phyloP scores from a whole-genome alignment of 2,888 invertebrate genomes.

The Drosophila colorata region DNA sequence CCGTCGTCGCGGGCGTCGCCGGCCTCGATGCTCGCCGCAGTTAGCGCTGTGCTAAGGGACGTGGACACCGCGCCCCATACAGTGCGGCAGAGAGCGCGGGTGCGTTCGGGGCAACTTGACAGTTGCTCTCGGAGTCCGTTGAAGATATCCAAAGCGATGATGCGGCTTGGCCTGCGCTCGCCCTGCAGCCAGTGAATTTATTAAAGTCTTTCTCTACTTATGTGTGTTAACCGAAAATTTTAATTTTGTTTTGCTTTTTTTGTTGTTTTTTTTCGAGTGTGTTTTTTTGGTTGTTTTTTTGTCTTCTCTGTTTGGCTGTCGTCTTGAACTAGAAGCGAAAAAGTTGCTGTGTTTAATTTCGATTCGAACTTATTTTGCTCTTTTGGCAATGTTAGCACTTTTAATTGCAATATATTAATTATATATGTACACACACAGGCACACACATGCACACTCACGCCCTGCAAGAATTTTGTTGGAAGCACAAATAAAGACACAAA shows the following conservation, averaged over 20 bases:
- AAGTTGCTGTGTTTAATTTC: slow-evolving; percentile 58
- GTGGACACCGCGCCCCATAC: slow-evolving; percentile 82
- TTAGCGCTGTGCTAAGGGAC: slow-evolving; percentile 81
- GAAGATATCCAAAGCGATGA: slow-evolving; percentile 84
- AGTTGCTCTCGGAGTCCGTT: slow-evolving; percentile 85
- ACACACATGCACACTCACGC: slow-evolving; percentile 46
- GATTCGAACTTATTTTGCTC: slow-evolving; percentile 14
- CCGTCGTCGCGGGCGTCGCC: slow-evolving; percentile 67
- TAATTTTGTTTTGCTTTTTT: slow-evolving; percentile 8
- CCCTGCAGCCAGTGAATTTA: slow-evolving; percentile 56
- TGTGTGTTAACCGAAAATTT: slow-evolving; percentile 37
- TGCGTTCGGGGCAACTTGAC: slow-evolving; percentile 85
- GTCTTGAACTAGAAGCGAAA: slow-evolving; percentile 32
- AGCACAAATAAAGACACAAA: slow-evolving; percentile 56
- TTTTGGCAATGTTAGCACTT: slow-evolving; percentile 70
- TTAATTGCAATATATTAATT: slow-evolving; percentile 50
- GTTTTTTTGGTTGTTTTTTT: slow-evolving; percentile 11
- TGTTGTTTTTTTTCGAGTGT: slow-evolving; percentile 17
- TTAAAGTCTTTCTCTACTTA: slow-evolving; percentile 15
- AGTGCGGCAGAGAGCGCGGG: slow-evolving; percentile 82
- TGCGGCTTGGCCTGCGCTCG: slow-evolving; percentile 44
- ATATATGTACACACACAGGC: slow-evolving; percentile 15
- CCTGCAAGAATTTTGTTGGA: slow-evolving; percentile 66
- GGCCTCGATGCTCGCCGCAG: slow-evolving; percentile 70
- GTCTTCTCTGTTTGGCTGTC: background rate